Conservation (phyloP, 2,888 invertebrate species). For the Taphrorychus bicolor region DNA sequence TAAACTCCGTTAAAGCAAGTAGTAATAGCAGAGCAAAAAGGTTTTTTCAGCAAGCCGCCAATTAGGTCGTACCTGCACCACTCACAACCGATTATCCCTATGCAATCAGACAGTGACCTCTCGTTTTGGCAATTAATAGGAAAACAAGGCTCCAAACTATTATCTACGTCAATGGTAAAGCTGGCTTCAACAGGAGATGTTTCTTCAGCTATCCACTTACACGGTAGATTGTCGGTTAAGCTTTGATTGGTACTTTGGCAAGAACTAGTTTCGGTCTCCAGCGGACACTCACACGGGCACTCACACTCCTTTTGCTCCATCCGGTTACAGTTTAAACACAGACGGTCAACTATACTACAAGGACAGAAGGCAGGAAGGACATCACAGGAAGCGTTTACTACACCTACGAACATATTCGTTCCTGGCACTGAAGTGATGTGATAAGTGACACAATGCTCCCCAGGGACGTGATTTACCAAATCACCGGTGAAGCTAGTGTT, state of each 20-base stretch:
- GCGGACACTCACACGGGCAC: slow-evolving; percentile 90
- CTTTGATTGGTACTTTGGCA: slow-evolving; percentile 45
- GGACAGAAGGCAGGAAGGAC: slow-evolving; percentile 87
- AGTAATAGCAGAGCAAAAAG: slow-evolving; percentile 82
- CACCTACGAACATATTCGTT: slow-evolving; percentile 88
- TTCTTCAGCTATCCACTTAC: slow-evolving; percentile 50
- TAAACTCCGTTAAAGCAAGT: slow-evolving; percentile 88
- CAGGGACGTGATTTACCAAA: slow-evolving; percentile 83
- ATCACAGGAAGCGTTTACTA: slow-evolving; percentile 88
- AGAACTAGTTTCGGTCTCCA: slow-evolving; percentile 53
- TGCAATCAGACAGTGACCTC: slow-evolving; percentile 69
- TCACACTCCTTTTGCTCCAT: slow-evolving; percentile 96
- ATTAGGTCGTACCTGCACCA: slow-evolving; percentile 88
- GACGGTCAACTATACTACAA: slow-evolving; percentile 86
- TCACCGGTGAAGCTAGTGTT: slow-evolving; percentile 80
- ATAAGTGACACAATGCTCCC: slow-evolving; percentile 88
- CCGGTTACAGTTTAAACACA: slow-evolving; percentile 90
- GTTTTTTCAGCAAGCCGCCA: slow-evolving; percentile 71
- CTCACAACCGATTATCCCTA: slow-evolving; percentile 83
- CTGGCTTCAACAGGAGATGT: slow-evolving; percentile 43
- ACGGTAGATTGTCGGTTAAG: slow-evolving; percentile 53
- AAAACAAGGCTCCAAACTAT: slow-evolving; percentile 67
- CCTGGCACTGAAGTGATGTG: slow-evolving; percentile 80
- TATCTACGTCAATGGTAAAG: slow-evolving; percentile 45
- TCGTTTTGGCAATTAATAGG: slow-evolving; percentile 74